Percentiles rank a stretch among this genome's conserved stretches.
These are phyloP conservation scores for Acleris sparsana DNA, from an alignment of 2,888 invertebrate genomes.

Conservation along the genomic window DNA sequence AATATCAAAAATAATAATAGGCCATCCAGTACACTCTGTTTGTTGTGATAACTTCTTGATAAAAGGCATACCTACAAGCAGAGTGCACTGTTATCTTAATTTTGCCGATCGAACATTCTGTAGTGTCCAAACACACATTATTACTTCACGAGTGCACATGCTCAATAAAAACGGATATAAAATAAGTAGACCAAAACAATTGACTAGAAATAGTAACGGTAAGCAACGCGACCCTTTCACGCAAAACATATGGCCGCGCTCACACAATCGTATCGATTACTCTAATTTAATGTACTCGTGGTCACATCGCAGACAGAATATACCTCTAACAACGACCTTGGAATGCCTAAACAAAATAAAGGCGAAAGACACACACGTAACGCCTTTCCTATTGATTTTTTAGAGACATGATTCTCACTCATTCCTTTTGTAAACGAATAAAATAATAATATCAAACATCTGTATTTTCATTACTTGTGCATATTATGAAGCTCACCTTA, in stretches of 20 bases:
- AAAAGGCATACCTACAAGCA: conserved; percentile 9
- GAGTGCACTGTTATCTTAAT: conserved; percentile 31
- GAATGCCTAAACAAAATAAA: conserved; percentile 59
- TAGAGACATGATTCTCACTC: conserved; percentile 54
- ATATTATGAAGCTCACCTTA: conserved; percentile 60
- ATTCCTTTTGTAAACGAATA: conserved; percentile 38
- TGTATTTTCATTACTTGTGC: conserved; percentile 12
- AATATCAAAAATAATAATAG: not conserved
- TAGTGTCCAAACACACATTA: not conserved
- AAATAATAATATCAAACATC: conserved; percentile 28
- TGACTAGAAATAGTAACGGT: conserved; percentile 65
- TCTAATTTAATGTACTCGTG: conserved; percentile 53
- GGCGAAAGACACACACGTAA: conserved; percentile 66
- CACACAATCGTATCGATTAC: conserved; percentile 60
- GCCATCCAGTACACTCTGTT: conserved; percentile 13
- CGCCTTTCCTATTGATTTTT: conserved; percentile 62
- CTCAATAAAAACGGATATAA: conserved; percentile 17
- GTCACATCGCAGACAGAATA: conserved; percentile 40
- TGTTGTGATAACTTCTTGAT: conserved; percentile 30
- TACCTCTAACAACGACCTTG: conserved; percentile 65
- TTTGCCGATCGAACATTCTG: not conserved
- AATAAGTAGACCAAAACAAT: conserved; percentile 42
- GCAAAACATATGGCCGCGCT: conserved; percentile 75
- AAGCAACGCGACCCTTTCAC: conserved; percentile 66
- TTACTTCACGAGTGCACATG: conserved; percentile 33